Conservation (phyloP, 92 coral and sea anemone genomes). For the Parazoanthus atlanticus region DNA sequence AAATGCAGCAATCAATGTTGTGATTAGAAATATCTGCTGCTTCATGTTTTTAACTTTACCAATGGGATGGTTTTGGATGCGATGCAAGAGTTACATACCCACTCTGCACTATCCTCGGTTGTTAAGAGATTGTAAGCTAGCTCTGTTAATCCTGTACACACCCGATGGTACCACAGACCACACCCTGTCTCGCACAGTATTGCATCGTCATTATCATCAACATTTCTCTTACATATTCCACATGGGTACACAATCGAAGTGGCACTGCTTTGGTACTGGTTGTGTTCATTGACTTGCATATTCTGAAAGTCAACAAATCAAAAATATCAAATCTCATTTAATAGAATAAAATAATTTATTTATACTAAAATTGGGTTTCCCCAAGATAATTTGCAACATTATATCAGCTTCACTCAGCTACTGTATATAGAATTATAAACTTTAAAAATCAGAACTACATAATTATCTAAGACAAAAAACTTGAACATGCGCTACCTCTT, state of each 20-base stretch:
- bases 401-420: no score
- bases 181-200: conserved; percentile 98
- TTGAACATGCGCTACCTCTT: no score
- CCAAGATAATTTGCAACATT: no score
- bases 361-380: no score
- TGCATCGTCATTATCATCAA: conserved; percentile 96
- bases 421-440: no score
- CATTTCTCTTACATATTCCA: conserved; percentile 94
- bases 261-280: conserved; percentile 20
- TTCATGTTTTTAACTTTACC: conserved; percentile 83
- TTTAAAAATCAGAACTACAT: no score
- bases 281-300: conserved; percentile 16
- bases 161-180: conserved; percentile 95
- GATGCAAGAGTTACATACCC: conserved; percentile 97
- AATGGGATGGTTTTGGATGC: conserved; percentile 89
- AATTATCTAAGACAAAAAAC: no score
- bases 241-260: conserved; percentile 77
- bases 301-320: neutral
- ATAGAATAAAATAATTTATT: no score
- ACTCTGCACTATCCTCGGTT: conserved; percentile 90
- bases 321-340: neutral
- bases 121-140: conserved; percentile 89
- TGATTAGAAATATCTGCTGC: neutral
- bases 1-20: neutral
- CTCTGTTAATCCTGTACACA: conserved; percentile 95